Evolutionary conservation across 2,797 vertebrate genomes (phyloP), one percentile per base, ranked within the genome.

Genomic region (Gobionotothen gibberifrons): DNA sequence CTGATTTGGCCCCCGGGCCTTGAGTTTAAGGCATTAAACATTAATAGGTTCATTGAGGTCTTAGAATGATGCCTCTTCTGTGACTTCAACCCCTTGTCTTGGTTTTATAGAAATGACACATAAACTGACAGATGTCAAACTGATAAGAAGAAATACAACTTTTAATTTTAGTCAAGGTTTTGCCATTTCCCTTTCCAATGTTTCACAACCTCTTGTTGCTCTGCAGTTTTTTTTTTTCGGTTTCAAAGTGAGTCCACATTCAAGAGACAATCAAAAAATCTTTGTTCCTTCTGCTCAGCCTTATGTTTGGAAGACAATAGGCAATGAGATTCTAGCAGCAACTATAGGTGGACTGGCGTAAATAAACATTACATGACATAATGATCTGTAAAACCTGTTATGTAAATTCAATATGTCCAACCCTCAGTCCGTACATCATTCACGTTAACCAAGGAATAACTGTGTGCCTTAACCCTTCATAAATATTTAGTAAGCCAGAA

Each of bases 131-230:
- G 15, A 58, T 22, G 42, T 76, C 17, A 44, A 52, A 53, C 43
- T n/a, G 26, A 46, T 32, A 21, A 71, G 48, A 32, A 75, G 67
- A 81, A 73, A 75, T 55, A 67, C 81, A 74, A 74, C 21, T 12
- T 3, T 5, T 0, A 12, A 4, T 2, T 49, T 44, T n/a, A 8
- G 42, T 62, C 15, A 58, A 4, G 8, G 57, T 32, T 48, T 8
- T 22, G 17, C 9, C 10, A 36, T 81, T 86, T 79, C 58, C 49
- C 11, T 51, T 7, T 14, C 26, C 40, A 48, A 15, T 12, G 13
- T 77, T 67, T 72, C 44, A 57, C 64, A 76, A 32, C 52, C 53
- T 79, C 22, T 29, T 40, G 26, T 16, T 69, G 44, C 14, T 21
- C 17, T 55, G 7, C 10, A 58, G 21, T 47, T 76, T 60, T 4